Evolutionary conservation across 2,797 vertebrate genomes (phyloP).

Genomic region (Sebastiscus albofasciatus): DNA sequence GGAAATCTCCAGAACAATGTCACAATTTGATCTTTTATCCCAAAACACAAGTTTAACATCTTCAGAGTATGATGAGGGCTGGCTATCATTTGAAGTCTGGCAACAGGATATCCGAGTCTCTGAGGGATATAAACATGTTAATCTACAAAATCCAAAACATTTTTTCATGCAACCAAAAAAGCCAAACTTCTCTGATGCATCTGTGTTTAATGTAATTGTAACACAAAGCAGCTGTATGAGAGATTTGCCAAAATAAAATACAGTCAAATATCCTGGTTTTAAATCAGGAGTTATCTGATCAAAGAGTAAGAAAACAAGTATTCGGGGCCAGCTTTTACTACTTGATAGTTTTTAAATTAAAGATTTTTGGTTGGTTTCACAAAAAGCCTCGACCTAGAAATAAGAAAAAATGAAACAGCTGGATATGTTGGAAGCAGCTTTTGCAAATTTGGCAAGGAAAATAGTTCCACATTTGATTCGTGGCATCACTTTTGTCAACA

Average conservation of each 20-base stretch:
- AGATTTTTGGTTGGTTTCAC: not conserved
- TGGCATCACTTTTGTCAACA: not conserved
- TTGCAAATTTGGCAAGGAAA: not conserved
- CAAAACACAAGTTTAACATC: not conserved
- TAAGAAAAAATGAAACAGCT: not conserved
- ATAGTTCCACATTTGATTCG: not conserved
- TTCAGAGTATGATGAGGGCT: not conserved
- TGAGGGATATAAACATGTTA: not conserved
- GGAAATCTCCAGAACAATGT: not conserved
- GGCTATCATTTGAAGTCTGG: not conserved
- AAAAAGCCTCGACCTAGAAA: not conserved
- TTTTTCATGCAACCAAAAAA: not conserved
- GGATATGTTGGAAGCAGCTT: not conserved
- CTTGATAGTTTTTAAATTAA: not conserved
- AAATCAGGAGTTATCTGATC: not conserved
- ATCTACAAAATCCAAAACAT: not conserved
- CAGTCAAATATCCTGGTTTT: not conserved
- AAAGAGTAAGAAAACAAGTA: not conserved
- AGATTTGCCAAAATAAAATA: not conserved
- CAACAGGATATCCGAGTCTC: not conserved
- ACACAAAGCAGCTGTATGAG: not conserved
- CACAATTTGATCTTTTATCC: not conserved
- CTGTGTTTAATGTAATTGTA: not conserved
- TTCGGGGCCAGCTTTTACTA: not conserved
- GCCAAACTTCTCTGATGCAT: not conserved